phyloP scores from a whole-genome alignment of 1,140 invertebrate species.

The Saxidomus purpurata region DNA sequence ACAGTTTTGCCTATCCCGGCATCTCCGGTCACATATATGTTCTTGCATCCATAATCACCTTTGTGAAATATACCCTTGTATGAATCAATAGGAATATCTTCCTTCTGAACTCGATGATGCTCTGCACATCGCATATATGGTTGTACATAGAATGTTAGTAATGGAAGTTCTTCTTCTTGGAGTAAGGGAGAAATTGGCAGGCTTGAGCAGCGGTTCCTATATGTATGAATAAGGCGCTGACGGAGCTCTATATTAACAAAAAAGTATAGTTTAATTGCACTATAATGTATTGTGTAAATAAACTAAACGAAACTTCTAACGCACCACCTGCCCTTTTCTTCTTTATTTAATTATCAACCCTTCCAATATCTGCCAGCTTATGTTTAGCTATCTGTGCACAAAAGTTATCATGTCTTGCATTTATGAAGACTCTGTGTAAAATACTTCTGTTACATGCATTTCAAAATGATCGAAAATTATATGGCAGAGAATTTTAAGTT shows the following conservation, averaged over 20 bases:
- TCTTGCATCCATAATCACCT: neutral
- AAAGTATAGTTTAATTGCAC: too few species aligned
- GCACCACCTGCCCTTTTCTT: too few species aligned
- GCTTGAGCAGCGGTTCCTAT: neutral
- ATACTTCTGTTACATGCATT: too few species aligned
- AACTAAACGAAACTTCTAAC: too few species aligned
- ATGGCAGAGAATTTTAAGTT: too few species aligned
- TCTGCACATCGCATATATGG: neutral
- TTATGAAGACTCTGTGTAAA: too few species aligned
- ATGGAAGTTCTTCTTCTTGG: neutral
- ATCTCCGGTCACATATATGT: constrained; percentile 29
- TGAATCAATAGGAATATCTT: neutral
- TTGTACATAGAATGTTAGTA: neutral
- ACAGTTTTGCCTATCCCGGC: constrained; percentile 39
- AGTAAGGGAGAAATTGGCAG: neutral
- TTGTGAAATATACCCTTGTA: constrained; percentile 7
- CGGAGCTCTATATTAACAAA: neutral
- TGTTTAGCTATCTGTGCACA: too few species aligned
- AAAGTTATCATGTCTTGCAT: too few species aligned
- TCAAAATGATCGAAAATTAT: too few species aligned
- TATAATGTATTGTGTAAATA: too few species aligned
- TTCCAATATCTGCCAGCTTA: too few species aligned
- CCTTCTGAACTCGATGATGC: neutral
- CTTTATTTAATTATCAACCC: too few species aligned
- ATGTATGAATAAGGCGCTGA: neutral